Conservation (phyloP, 1,140 invertebrate species). For the Zaprionus lachaisei region DNA sequence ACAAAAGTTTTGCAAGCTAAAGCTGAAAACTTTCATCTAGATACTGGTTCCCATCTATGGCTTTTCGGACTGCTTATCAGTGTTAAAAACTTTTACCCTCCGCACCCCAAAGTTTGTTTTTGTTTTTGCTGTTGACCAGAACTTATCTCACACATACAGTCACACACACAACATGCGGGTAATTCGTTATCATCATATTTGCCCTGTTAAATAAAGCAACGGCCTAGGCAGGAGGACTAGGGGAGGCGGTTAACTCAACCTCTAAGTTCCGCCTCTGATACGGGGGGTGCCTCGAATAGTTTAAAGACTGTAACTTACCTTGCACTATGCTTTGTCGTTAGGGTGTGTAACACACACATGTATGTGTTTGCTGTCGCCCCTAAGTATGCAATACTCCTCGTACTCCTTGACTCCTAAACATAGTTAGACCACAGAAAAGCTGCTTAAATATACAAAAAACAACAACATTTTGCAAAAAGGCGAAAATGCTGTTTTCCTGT, state of each 20-base stretch:
- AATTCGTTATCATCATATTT: slow-evolving; percentile 75
- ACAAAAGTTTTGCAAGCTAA: slow-evolving; percentile 56
- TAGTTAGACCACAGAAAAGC: slow-evolving; percentile 58
- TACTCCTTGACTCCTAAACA: slow-evolving; percentile 31
- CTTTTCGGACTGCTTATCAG: slow-evolving; percentile 48
- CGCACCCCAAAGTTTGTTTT: slow-evolving; percentile 16
- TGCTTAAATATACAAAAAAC: slow-evolving; percentile 76
- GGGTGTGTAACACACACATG: not conserved
- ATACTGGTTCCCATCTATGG: slow-evolving; percentile 21
- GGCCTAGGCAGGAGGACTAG: slow-evolving; percentile 39
- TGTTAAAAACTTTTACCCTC: slow-evolving; percentile 38
- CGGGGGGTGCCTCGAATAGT: slow-evolving; percentile 12
- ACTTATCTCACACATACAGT: slow-evolving; percentile 39
- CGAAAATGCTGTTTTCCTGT: slow-evolving; percentile 59
- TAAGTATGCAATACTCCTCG: slow-evolving; percentile 66
- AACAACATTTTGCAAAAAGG: slow-evolving; percentile 47
- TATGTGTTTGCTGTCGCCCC: slow-evolving; percentile 35
- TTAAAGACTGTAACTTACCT: slow-evolving; percentile 54
- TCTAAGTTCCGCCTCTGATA: not conserved
- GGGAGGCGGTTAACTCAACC: not conserved
- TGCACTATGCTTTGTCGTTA: slow-evolving; percentile 45
- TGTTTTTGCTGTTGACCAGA: slow-evolving; percentile 46
- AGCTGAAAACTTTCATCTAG: slow-evolving; percentile 42
- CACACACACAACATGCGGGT: slow-evolving; percentile 42
- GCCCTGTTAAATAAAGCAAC: slow-evolving; percentile 42